Evolutionary conservation across 2,888 invertebrate genomes (phyloP).

Genomic region (Eristalis pertinax): DNA sequence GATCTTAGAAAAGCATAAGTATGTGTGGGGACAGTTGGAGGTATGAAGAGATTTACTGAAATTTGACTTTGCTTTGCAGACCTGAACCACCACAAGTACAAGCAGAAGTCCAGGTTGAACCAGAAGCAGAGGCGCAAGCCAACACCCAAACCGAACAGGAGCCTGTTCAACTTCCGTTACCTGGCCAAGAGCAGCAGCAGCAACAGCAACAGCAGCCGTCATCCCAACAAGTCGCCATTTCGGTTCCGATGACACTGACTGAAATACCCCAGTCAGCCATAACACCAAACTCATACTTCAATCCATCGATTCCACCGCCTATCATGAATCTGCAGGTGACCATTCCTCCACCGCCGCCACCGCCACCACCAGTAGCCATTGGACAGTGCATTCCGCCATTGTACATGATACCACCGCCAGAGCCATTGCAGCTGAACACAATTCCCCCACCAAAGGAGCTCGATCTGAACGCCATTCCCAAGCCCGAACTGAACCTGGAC

Average conservation of each 20-base stretch:
- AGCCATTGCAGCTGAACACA: slow-evolving; percentile 84
- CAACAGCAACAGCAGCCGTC: slow-evolving; percentile 53
- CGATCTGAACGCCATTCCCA: slow-evolving; percentile 84
- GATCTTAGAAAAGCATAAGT: slow-evolving; percentile 84
- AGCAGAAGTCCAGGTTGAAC: slow-evolving; percentile 36
- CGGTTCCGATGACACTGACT: slow-evolving; percentile 72
- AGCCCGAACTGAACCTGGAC: slow-evolving; percentile 84
- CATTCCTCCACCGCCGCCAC: slow-evolving; percentile 76
- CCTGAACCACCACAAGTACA: slow-evolving; percentile 53
- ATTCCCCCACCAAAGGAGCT: slow-evolving; percentile 85
- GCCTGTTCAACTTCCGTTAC: not conserved
- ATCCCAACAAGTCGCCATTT: not conserved
- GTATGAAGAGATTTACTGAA: not conserved
- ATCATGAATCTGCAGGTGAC: slow-evolving; percentile 74
- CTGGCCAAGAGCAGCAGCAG: slow-evolving; percentile 10
- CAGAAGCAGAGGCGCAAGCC: slow-evolving; percentile 23
- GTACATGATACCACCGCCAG: slow-evolving; percentile 82
- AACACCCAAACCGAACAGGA: slow-evolving; percentile 21
- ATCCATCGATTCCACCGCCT: slow-evolving; percentile 79
- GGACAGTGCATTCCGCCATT: slow-evolving; percentile 77
- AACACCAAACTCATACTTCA: slow-evolving; percentile 75
- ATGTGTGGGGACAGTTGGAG: slow-evolving; percentile 56
- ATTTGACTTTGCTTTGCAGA: slow-evolving; percentile 11
- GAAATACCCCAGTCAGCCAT: slow-evolving; percentile 71
- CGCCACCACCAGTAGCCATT: slow-evolving; percentile 77